Evolutionary conservation across 2,113 vertebrate genomes (phyloP), one percentile per base, ranked within the genome.

Genomic region (Puntigrus tetrazona): DNA sequence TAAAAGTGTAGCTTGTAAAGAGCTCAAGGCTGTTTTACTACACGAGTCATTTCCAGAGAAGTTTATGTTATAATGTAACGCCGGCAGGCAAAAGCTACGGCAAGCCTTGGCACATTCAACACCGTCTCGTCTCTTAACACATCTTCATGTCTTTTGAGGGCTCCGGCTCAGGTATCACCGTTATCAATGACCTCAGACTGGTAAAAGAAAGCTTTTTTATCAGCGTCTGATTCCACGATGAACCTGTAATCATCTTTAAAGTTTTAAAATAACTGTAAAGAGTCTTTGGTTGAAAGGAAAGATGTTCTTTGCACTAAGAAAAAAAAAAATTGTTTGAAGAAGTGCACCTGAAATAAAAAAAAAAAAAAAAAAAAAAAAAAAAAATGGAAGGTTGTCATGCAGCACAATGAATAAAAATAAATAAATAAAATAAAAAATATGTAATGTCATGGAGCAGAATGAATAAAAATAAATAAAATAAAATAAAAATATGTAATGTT

Each of bases 51-150:
- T 50, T 75, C 43, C 25, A 47, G n/a, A 50, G 43, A 75, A 29
- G 73, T 74, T 47, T 47, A 41, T 72, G 73, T 31, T 50, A 16
- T 31, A 75, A 74, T 74, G 36, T 41, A 70, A 70, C 6, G 38
- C 41, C 41, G 29, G 25, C 72, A 43, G 41, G 13, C 72, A 47
- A 31, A 45, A 22, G 31, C 31, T 36, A 69, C 41, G 18, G 16
- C 73, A 50, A 50, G 73, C 13, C 36, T 11, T 11, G 2, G 20
- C 41, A 16, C 70, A 47, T 74, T 74, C n/a, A 41, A 6, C 20
- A 22, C 8, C 0, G 16, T 67, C 29, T 67, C 16, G 8, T 67
- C 29, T 65, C 3, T 65, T 6, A 65, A 65, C 7, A 31, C 59
- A 25, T 59, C 55, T 59, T 7, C 9, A 59, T n/a, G 25, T 25